Conservation (phyloP, 2,797 vertebrate genomes). For the Mormyrus hasselquistii region DNA sequence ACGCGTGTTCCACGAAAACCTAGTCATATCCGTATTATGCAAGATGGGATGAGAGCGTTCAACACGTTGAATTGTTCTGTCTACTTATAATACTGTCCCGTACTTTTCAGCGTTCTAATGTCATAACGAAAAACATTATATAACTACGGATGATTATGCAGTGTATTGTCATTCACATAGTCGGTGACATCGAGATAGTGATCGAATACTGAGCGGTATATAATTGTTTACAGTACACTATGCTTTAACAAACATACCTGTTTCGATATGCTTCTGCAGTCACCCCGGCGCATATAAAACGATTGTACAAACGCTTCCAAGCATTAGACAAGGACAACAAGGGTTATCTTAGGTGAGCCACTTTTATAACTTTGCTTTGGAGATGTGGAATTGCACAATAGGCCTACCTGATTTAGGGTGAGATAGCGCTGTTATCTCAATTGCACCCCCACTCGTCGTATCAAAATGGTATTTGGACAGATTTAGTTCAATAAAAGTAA, state of each 20-base stretch:
- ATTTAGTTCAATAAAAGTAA: not conserved
- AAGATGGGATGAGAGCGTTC: not conserved
- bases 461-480: not conserved
- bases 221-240: not conserved
- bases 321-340: conserved; percentile 57
- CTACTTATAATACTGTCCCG: not conserved
- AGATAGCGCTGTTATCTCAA: not conserved
- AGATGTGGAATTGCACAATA: not conserved
- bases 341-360: conserved; percentile 60
- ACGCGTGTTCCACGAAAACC: not conserved
- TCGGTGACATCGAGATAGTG: not conserved
- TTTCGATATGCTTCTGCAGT: conserved; percentile 47
- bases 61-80: not conserved
- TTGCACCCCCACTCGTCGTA: not conserved
- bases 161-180: not conserved
- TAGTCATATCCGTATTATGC: not conserved
- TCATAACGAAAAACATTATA: not conserved
- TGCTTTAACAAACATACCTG: not conserved
- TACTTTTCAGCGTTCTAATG: not conserved
- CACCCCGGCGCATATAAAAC: conserved; percentile 56
- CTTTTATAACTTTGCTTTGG: not conserved
- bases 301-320: conserved; percentile 62
- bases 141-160: not conserved
- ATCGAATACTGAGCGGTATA: not conserved
- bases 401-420: not conserved